Percentiles rank a stretch among this genome's conserved stretches.
phyloP scores from a whole-genome alignment of 2,888 invertebrate genomes.

The Xestia ashworthii region DNA sequence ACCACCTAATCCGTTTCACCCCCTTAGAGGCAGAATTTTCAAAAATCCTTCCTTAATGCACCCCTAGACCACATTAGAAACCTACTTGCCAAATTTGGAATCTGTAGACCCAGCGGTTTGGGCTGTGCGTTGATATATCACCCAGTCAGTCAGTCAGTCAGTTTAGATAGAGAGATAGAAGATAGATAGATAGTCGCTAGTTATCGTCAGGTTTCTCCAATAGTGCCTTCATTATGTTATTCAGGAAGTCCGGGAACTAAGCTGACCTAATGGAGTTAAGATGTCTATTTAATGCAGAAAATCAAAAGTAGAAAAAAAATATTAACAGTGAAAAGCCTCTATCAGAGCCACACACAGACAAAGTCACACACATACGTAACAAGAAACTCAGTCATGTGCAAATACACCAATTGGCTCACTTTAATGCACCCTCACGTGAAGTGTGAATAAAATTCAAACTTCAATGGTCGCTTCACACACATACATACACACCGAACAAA shows the following conservation, averaged over 20 bases:
- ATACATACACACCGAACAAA: constrained; percentile 25
- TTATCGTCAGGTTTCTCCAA: too few species aligned
- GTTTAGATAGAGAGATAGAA: too few species aligned
- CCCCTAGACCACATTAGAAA: too few species aligned
- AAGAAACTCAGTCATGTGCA: constrained; percentile 24
- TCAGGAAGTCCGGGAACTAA: not conserved
- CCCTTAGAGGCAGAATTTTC: too few species aligned
- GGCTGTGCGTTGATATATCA: too few species aligned
- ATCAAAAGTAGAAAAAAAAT: not conserved
- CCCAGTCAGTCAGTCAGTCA: too few species aligned
- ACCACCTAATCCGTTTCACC: too few species aligned
- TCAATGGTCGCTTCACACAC: constrained; percentile 56
- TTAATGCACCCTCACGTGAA: constrained; percentile 41
- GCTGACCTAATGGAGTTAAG: not conserved
- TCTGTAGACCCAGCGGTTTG: too few species aligned
- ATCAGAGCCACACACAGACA: not conserved
- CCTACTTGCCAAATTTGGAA: too few species aligned
- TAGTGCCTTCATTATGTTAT: too few species aligned
- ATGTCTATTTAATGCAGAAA: not conserved
- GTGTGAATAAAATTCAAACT: constrained; percentile 60
- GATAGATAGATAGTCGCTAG: too few species aligned
- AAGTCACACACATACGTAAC: not conserved
- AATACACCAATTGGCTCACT: constrained; percentile 40
- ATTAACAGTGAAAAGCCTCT: not conserved
- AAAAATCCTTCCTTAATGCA: too few species aligned